These are phyloP conservation scores for Sarotherodon lohbergeri DNA, from an alignment of 2,113 vertebrate species.

Conservation along the genomic window DNA sequence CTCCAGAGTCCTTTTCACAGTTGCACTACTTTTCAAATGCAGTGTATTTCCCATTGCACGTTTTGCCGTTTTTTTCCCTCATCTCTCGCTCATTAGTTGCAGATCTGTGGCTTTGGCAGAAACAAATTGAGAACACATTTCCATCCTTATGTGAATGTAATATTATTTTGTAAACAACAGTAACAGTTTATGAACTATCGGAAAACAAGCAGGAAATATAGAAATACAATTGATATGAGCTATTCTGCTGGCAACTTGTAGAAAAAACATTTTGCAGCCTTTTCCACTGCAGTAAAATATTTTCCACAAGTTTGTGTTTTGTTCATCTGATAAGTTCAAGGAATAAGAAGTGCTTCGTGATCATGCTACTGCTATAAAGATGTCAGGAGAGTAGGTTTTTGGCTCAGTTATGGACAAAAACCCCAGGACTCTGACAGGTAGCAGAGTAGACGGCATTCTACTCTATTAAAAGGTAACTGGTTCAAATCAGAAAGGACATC, in stretches of 20 bases:
- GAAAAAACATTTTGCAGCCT: background rate
- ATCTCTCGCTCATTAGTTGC: slow-evolving; percentile 36
- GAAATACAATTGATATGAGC: background rate
- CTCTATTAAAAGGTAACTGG: background rate
- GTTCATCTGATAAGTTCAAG: background rate
- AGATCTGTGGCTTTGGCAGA: slow-evolving; percentile 28
- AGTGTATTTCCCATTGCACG: background rate
- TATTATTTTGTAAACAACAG: slow-evolving; percentile 18
- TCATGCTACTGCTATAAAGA: slow-evolving; percentile 4
- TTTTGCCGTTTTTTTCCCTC: slow-evolving; percentile 2
- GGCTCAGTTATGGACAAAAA: slow-evolving; percentile 2
- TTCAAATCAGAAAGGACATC: background rate
- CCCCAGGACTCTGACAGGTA: background rate
- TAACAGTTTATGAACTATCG: background rate
- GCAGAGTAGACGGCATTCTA: background rate
- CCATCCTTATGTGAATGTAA: slow-evolving; percentile 1
- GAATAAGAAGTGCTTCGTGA: background rate
- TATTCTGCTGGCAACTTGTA: background rate
- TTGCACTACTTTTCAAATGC: slow-evolving; percentile 16
- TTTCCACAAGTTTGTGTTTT: slow-evolving; percentile 14
- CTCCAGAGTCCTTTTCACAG: slow-evolving; percentile 13
- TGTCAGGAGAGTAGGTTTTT: background rate
- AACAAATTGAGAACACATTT: background rate
- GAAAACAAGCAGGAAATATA: background rate
- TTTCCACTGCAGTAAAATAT: background rate